Conservation (phyloP, 2,797 vertebrate species). For the Sebastes itinus region DNA sequence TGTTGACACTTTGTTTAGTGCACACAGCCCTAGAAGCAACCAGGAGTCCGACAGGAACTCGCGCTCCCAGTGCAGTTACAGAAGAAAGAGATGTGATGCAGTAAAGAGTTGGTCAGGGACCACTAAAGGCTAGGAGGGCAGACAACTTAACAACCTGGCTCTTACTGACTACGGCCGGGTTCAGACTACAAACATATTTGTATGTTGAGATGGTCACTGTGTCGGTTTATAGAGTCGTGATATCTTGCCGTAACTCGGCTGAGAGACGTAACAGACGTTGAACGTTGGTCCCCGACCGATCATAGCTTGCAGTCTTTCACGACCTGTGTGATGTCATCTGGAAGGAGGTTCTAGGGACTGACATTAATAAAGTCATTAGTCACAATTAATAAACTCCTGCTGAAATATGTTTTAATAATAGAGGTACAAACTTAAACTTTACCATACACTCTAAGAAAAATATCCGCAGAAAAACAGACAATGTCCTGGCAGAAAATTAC, state of each 20-base stretch:
- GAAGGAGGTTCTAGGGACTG: not conserved
- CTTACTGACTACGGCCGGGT: not conserved
- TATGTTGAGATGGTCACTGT: not conserved
- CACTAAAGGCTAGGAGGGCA: not conserved
- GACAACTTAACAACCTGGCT: not conserved
- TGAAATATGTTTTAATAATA: not conserved
- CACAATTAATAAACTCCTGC: not conserved
- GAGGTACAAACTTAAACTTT: not conserved
- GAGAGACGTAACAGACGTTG: not conserved
- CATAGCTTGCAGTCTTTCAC: not conserved
- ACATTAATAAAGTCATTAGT: not conserved
- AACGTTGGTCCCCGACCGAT: not conserved
- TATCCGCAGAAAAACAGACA: too few relatives aligned
- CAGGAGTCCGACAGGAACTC: not conserved
- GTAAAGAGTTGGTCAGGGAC: not conserved
- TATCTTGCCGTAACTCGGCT: not conserved
- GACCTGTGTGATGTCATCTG: not conserved
- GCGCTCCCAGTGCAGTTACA: not conserved
- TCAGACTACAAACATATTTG: not conserved
- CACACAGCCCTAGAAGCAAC: not conserved
- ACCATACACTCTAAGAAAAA: too few relatives aligned
- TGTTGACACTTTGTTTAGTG: conserved; percentile 49
- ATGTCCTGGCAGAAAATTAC: too few relatives aligned
- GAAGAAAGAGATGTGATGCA: not conserved
- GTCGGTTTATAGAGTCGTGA: not conserved